These are phyloP conservation scores for Sardina pilchardus DNA, from an alignment of 2,113 vertebrate species.

Conservation along the genomic window DNA sequence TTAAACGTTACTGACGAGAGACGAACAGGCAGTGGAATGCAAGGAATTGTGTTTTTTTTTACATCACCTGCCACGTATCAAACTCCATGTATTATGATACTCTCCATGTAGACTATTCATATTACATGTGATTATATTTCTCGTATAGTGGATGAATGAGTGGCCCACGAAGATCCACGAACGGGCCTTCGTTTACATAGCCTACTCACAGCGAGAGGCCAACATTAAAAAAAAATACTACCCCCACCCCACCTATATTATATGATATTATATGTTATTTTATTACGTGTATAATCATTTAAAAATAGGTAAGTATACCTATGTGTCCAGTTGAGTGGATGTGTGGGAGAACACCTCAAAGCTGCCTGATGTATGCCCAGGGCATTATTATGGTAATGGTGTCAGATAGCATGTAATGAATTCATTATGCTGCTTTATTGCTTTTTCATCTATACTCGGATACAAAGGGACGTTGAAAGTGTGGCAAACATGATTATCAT, in stretches of 20 bases:
- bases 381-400: slow-evolving; percentile 58
- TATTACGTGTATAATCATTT: background rate
- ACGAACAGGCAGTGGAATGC: slow-evolving; percentile 44
- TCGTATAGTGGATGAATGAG: background rate
- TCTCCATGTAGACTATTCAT: background rate
- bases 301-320: background rate
- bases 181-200: background rate
- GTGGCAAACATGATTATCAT: slow-evolving; percentile 45
- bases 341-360: slow-evolving; percentile 45
- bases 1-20: slow-evolving; percentile 50
- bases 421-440: slow-evolving; percentile 58
- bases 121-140: slow-evolving; percentile 25
- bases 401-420: slow-evolving; percentile 60
- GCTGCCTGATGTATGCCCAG: slow-evolving; percentile 49
- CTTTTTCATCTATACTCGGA: slow-evolving; percentile 50
- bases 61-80: slow-evolving; percentile 45
- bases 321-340: slow-evolving; percentile 37
- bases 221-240: background rate
- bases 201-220: background rate
- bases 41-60: slow-evolving; percentile 42
- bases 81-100: slow-evolving; percentile 33
- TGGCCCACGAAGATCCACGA: background rate
- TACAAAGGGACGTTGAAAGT: slow-evolving; percentile 41
- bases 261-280: background rate
- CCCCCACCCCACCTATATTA: background rate